Evolutionary conservation across 2,888 invertebrate species (phyloP).

Genomic region (Phlogophora meticulosa): DNA sequence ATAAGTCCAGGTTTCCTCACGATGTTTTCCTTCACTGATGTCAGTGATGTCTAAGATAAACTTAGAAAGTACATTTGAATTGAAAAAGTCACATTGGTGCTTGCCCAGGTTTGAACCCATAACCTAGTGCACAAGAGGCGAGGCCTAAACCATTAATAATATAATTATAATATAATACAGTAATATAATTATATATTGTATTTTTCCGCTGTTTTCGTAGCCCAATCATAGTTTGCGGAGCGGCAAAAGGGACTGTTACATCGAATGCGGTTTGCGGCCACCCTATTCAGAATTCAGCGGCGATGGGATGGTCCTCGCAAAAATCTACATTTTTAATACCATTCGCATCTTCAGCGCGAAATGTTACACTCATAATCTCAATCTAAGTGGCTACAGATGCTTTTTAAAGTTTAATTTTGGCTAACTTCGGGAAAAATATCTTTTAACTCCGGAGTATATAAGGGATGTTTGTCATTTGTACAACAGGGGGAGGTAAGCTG

Average conservation of each 20-base stretch:
- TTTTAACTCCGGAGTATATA: constrained; percentile 34
- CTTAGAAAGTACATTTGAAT: too few species aligned
- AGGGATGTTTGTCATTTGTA: constrained; percentile 50
- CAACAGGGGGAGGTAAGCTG: constrained; percentile 36
- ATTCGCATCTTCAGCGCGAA: constrained; percentile 49
- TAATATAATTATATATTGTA: too few species aligned
- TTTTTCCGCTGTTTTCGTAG: constrained; percentile 27
- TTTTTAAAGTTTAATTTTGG: constrained; percentile 51
- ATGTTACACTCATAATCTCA: constrained; percentile 65
- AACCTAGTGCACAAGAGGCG: too few species aligned
- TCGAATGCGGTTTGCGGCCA: constrained; percentile 65
- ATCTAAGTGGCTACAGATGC: constrained; percentile 62
- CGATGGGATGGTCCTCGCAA: constrained; percentile 61
- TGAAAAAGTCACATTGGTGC: too few species aligned
- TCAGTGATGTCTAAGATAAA: too few species aligned
- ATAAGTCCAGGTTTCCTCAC: too few species aligned
- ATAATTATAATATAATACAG: too few species aligned
- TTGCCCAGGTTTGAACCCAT: too few species aligned
- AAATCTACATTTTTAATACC: constrained; percentile 74
- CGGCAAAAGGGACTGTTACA: constrained; percentile 71
- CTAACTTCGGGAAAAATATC: constrained; percentile 32
- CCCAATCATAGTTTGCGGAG: constrained; percentile 51
- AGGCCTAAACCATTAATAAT: too few species aligned
- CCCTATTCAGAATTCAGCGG: constrained; percentile 71
- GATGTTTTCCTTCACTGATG: too few species aligned